Percentiles rank a stretch among this genome's conserved stretches.
Evolutionary conservation across 1,140 invertebrate species (phyloP).

Genomic region (Wasmannia auropunctata): DNA sequence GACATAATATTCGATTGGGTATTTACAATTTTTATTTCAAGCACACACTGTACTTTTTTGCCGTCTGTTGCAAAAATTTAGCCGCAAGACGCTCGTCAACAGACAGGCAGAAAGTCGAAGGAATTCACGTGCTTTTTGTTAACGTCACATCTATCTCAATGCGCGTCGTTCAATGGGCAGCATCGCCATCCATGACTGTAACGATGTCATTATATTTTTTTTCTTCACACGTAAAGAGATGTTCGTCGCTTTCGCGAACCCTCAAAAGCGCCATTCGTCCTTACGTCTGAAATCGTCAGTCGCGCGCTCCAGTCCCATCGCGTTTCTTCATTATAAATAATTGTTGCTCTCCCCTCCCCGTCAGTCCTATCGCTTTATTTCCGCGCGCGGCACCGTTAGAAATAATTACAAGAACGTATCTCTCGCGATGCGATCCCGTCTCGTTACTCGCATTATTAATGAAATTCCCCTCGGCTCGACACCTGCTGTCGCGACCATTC

Average conservation of each 20-base stretch:
- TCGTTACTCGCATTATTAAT: constrained; percentile 61
- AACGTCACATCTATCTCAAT: constrained; percentile 33
- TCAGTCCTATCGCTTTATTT: constrained; percentile 17
- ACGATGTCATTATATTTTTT: constrained; percentile 48
- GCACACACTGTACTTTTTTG: neutral
- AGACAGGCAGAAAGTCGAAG: neutral
- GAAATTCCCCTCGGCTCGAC: constrained; percentile 29
- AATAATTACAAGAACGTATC: constrained; percentile 54
- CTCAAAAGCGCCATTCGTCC: constrained; percentile 6
- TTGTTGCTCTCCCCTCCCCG: constrained; percentile 28
- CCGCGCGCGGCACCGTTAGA: neutral
- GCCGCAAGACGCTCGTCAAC: neutral
- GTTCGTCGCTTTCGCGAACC: neutral
- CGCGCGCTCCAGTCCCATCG: neutral
- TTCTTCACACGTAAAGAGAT: constrained; percentile 23
- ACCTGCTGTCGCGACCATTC: neutral
- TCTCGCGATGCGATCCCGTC: constrained; percentile 12
- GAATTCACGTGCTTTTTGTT: neutral
- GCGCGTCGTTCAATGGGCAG: neutral
- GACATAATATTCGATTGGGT: too few species aligned
- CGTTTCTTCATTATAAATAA: constrained; percentile 60
- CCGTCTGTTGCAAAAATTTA: neutral
- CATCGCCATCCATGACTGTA: neutral
- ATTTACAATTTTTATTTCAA: too few species aligned
- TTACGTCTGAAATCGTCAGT: neutral